A percentile compares a stretch with the other conserved stretches of the same genome.
Conservation (phyloP, 1,140 invertebrate species). For the Mactra quadrangularis region DNA sequence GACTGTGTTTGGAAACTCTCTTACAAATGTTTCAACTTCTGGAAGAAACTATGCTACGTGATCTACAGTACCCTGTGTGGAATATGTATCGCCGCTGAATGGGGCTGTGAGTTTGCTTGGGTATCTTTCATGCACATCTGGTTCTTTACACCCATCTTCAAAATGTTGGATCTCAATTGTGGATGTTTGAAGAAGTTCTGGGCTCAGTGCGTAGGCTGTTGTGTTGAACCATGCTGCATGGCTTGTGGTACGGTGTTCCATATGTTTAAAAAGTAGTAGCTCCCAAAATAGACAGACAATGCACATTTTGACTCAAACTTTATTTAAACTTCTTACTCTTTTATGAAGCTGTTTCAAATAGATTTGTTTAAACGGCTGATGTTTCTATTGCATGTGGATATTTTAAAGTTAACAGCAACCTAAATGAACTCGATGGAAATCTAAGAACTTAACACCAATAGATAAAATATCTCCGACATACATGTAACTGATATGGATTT, state of each 20-base stretch:
- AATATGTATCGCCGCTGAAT: slow-evolving; percentile 87
- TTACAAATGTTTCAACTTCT: slow-evolving; percentile 87
- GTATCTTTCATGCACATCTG: slow-evolving; percentile 87
- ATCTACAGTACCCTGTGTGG: slow-evolving; percentile 88
- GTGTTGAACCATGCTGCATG: slow-evolving; percentile 69
- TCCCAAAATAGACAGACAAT: too few species aligned
- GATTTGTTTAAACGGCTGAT: too few species aligned
- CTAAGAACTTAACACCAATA: too few species aligned
- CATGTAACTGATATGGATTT: too few species aligned
- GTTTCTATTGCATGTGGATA: too few species aligned
- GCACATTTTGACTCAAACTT: neutral
- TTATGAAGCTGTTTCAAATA: neutral
- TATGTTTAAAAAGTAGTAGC: slow-evolving; percentile 69
- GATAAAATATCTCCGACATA: too few species aligned
- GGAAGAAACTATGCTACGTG: slow-evolving; percentile 89
- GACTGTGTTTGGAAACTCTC: slow-evolving; percentile 90
- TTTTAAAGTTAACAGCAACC: too few species aligned
- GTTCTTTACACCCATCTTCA: slow-evolving; percentile 77
- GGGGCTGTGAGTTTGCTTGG: slow-evolving; percentile 90
- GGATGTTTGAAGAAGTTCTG: slow-evolving; percentile 86
- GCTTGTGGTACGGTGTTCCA: slow-evolving; percentile 65
- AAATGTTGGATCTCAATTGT: slow-evolving; percentile 85
- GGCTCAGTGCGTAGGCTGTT: slow-evolving; percentile 84
- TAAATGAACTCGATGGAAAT: too few species aligned
- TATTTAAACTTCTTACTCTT: too few species aligned